Evolutionary conservation across 92 coral and sea anemone genomes (phyloP), one percentile per base, ranked within the genome.

Genomic region (Zoanthus gigantus): DNA sequence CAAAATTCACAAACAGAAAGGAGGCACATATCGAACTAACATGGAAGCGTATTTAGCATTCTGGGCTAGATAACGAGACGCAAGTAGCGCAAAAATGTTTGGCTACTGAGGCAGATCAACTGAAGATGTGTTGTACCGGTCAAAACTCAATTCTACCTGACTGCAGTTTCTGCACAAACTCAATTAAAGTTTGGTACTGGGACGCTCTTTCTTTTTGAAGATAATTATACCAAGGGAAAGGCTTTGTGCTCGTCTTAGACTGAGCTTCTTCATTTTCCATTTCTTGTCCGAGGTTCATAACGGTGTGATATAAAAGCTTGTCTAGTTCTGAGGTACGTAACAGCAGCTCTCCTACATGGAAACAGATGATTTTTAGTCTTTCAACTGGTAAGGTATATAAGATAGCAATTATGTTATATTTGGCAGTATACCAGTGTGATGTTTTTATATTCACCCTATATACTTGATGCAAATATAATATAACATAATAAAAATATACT

Each of bases 151-250:
- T 23, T 8, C 9, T 74, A 95, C 99, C 99, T 89, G 94, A 84
- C 60, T 91, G 97, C 23, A 95, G 88, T 69, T 95, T 97, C 74
- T 95, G 98, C 63, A 94, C 89, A 77, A 95, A 92, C 84, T 97
- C 99, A 45, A 89, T 69, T 48, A 97, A 85, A 71, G 96, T 89
- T 76, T 90, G 90, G 66, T 87, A 94, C 44, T 95, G 97, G 34
- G 88, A 65, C 0, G 98, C 90, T 75, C 95, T 93, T 83, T 97
- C 99, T 82, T 94, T 94, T 90, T 97, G 96, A 31, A 97, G 93
- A 74, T 95, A 97, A 85, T 94, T 97, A 92, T 93, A 97, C 95
- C 95, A 92, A 16, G 81, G 88, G 71, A 97, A 97, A 23, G 98
- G 94, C 44, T 95, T 87, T n/a, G 76, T 16, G 0, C 73, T 81